A percentile compares a stretch with the other conserved stretches of the same genome.
Evolutionary conservation across 2,888 invertebrate species (phyloP).

Genomic region (Suillia variegata): DNA sequence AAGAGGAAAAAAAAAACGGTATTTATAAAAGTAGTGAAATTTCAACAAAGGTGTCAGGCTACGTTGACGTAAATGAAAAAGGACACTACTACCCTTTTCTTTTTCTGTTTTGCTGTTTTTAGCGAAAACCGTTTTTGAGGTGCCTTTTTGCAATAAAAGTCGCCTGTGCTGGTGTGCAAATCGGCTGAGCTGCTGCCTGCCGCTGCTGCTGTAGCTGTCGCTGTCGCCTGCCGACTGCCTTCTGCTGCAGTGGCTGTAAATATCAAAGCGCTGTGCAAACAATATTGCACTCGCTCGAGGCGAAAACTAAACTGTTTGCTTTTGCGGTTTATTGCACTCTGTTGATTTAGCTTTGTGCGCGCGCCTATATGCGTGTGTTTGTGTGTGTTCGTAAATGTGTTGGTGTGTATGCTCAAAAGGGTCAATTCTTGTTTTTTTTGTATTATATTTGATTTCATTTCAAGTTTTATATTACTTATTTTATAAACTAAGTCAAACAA

Average conservation of each 20-base stretch:
- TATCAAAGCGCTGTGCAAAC: slow-evolving; percentile 1
- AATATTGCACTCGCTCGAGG: neutral
- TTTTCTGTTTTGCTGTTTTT: too few relatives aligned
- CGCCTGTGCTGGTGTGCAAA: neutral
- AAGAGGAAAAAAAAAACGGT: neutral
- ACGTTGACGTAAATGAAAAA: neutral
- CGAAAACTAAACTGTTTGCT: slow-evolving; percentile 11
- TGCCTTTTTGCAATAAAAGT: neutral
- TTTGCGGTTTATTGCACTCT: slow-evolving; percentile 17
- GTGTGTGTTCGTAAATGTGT: neutral
- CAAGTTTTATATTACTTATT: neutral
- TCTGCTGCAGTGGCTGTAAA: neutral
- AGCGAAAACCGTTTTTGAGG: too few relatives aligned
- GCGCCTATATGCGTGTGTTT: slow-evolving; percentile 2
- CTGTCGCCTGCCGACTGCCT: too few relatives aligned
- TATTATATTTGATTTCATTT: too few relatives aligned
- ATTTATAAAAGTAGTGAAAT: neutral
- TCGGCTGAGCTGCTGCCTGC: neutral
- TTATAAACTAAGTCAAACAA: too few relatives aligned
- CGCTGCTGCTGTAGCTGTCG: neutral
- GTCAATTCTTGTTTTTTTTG: too few relatives aligned
- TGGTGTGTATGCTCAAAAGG: neutral
- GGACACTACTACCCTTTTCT: neutral
- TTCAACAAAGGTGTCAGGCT: neutral
- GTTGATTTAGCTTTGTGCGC: slow-evolving; percentile 9